Conservation (phyloP, 2,797 vertebrate species). For the Podarcis siculus region DNA sequence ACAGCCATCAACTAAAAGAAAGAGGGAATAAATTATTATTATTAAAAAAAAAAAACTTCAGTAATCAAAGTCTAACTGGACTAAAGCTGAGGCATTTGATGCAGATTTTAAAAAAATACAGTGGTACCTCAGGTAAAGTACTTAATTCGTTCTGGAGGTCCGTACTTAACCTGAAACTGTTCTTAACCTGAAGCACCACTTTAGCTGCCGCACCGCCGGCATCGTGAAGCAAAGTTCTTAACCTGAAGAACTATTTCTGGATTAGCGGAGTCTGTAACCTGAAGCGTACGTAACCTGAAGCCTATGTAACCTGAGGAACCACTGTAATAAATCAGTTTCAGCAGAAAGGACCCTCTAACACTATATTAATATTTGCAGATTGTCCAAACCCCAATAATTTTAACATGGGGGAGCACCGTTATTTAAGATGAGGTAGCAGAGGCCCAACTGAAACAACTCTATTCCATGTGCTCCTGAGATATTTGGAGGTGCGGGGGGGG, state of each 20-base stretch:
- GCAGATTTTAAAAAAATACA: neutral
- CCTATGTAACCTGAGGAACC: no score
- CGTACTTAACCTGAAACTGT: no score
- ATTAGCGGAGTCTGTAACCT: no score
- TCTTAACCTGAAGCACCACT: no score
- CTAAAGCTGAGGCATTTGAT: neutral
- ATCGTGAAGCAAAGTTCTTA: no score
- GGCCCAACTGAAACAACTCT: neutral
- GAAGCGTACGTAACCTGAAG: no score
- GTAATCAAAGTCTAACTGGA: slow-evolving; percentile 5
- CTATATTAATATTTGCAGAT: neutral
- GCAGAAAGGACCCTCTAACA: neutral
- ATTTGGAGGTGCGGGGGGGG: neutral
- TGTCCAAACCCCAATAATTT: neutral
- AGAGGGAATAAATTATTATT: neutral
- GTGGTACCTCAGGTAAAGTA: no score
- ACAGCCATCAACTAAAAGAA: slow-evolving; percentile 90
- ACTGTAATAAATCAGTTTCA: neutral
- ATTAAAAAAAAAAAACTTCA: slow-evolving; percentile 49
- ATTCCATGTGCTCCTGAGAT: neutral
- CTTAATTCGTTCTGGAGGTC: no score
- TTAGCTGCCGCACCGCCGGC: no score
- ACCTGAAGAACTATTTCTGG: no score
- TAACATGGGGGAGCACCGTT: neutral
- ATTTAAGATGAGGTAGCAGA: neutral